phyloP scores from a whole-genome alignment of 92 coral and sea anemone genomes.

The Porites divaricata region DNA sequence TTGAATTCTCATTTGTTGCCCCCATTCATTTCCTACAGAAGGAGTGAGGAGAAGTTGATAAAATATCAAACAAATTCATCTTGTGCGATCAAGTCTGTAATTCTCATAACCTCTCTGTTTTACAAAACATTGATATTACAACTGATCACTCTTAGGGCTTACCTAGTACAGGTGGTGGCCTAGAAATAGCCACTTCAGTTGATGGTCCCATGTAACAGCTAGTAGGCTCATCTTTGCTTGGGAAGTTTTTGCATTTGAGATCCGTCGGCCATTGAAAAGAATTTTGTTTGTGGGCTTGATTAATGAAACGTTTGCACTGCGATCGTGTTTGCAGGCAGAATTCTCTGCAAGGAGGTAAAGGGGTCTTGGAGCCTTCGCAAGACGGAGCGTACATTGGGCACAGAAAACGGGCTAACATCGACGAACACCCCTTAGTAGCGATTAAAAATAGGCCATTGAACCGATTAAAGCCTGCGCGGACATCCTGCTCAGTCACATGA shows the following conservation, averaged over 20 bases:
- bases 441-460: neutral
- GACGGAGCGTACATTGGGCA: conserved; percentile 54
- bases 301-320: conserved; percentile 16
- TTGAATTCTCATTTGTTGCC: too few relatives aligned
- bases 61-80: too few relatives aligned
- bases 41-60: too few relatives aligned
- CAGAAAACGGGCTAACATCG: conserved; percentile 42
- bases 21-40: too few relatives aligned
- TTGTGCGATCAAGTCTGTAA: too few relatives aligned
- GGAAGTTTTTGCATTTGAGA: conserved; percentile 52
- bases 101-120: too few relatives aligned
- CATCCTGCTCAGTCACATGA: conserved; percentile 40
- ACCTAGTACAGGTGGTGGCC: neutral
- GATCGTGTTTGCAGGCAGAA: conserved; percentile 39
- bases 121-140: too few relatives aligned
- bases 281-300: neutral
- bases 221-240: conserved; percentile 11
- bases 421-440: conserved; percentile 35
- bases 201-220: conserved; percentile 25
- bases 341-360: conserved; percentile 59
- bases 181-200: neutral
- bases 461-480: neutral
- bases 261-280: conserved; percentile 59
- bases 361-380: conserved; percentile 11
- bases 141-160: neutral